Conservation (phyloP, 2,113 vertebrate genomes). For the Cygnus atratus region DNA sequence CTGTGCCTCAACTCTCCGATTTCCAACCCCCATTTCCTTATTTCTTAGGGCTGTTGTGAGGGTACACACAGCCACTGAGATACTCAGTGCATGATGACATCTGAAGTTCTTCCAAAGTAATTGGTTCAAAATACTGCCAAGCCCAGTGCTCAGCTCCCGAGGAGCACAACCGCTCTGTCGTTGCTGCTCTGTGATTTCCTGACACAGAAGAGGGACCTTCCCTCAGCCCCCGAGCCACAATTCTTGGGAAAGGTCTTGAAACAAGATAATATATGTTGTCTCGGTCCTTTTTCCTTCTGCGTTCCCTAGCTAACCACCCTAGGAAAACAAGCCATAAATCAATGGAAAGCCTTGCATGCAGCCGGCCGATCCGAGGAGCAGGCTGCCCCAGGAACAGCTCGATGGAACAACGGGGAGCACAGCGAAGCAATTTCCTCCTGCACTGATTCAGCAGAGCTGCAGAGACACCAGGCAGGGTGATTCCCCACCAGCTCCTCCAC, state of each 20-base stretch:
- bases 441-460: neutral
- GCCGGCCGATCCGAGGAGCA: conserved; percentile 35
- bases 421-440: neutral
- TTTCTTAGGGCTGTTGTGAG: neutral
- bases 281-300: neutral
- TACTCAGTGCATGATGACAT: neutral
- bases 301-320: neutral
- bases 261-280: neutral
- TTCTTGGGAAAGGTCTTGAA: conserved; percentile 12
- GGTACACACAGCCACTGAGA: neutral
- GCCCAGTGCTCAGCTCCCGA: neutral
- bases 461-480: neutral
- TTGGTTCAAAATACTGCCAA: neutral
- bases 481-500: neutral
- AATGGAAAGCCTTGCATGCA: conserved; percentile 1
- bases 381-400: conserved; percentile 13
- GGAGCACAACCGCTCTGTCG: neutral
- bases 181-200: neutral
- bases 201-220: neutral
- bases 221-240: neutral
- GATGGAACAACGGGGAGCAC: neutral
- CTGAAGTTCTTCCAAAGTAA: neutral
- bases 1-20: neutral
- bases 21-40: neutral
- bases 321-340: conserved; percentile 59